A percentile compares a stretch with the other conserved stretches of the same genome.
Conservation (phyloP, 2,113 vertebrate species). For the Gavia stellata region DNA sequence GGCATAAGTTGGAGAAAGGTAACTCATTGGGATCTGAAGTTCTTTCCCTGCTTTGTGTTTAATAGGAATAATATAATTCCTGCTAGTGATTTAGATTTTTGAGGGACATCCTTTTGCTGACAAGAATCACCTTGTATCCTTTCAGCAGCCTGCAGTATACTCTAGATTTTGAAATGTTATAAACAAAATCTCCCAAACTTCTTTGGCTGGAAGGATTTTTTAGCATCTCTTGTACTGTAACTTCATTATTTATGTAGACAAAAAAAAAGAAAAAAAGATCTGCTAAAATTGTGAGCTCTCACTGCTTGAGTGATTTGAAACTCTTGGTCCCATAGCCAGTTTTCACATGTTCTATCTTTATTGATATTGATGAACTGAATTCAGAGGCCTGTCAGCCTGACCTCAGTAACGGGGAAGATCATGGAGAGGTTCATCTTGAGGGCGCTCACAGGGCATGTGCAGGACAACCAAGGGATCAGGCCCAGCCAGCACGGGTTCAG, state of each 20-base stretch:
- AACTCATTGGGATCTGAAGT: background rate
- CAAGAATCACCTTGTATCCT: background rate
- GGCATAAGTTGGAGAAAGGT: fast-evolving
- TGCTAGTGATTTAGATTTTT: background rate
- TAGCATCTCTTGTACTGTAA: background rate
- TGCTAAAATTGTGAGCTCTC: background rate
- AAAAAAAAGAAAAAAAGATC: background rate
- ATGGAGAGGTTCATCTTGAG: no score
- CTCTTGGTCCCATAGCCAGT: background rate
- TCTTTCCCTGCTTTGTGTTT: background rate
- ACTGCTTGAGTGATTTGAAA: background rate
- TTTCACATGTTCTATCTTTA: background rate
- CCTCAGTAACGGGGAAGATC: no score
- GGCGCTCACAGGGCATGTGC: no score
- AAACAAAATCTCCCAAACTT: background rate
- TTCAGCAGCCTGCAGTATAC: background rate
- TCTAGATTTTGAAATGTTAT: background rate
- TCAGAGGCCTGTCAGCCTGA: no score
- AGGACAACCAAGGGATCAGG: no score
- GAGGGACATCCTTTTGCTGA: background rate
- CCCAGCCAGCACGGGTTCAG: no score
- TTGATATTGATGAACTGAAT: background rate
- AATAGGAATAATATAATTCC: background rate
- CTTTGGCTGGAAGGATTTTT: background rate
- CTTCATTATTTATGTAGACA: background rate